These are phyloP conservation scores for Cheumatopsyche charites DNA, from an alignment of 1,140 invertebrate genomes.

Conservation along the genomic window DNA sequence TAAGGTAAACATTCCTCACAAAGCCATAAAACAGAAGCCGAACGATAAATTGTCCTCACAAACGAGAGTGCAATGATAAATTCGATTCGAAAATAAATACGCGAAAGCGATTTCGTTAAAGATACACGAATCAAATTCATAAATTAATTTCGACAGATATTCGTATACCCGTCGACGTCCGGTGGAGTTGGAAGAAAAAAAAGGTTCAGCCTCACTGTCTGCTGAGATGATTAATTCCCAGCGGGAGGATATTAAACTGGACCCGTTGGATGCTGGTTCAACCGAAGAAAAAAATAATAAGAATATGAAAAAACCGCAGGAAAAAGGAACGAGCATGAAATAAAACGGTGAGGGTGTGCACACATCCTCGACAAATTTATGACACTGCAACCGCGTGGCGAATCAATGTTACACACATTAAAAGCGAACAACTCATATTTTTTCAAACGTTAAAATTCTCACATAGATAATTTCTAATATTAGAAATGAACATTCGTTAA, in stretches of 20 bases:
- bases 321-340: not conserved
- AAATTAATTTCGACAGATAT: conserved; percentile 10
- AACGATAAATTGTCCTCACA: too few species aligned
- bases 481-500: too few species aligned
- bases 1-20: too few species aligned
- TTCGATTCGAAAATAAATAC: too few species aligned
- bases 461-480: too few species aligned
- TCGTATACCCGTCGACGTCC: not conserved
- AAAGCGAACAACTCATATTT: conserved; percentile 2
- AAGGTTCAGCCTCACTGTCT: conserved; percentile 2
- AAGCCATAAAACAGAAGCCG: too few species aligned
- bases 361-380: conserved; percentile 11
- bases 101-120: too few species aligned
- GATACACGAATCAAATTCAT: not conserved
- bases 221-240: conserved; percentile 19
- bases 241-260: conserved; percentile 21
- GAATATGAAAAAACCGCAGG: not conserved
- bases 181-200: not conserved
- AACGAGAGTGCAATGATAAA: too few species aligned
- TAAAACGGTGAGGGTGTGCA: not conserved
- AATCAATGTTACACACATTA: conserved; percentile 24
- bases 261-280: too few species aligned
- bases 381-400: not conserved
- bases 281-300: too few species aligned
- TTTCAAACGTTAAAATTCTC: too few species aligned